Evolutionary conservation across 2,888 invertebrate species (phyloP).

Genomic region (Agonum fuliginosum): DNA sequence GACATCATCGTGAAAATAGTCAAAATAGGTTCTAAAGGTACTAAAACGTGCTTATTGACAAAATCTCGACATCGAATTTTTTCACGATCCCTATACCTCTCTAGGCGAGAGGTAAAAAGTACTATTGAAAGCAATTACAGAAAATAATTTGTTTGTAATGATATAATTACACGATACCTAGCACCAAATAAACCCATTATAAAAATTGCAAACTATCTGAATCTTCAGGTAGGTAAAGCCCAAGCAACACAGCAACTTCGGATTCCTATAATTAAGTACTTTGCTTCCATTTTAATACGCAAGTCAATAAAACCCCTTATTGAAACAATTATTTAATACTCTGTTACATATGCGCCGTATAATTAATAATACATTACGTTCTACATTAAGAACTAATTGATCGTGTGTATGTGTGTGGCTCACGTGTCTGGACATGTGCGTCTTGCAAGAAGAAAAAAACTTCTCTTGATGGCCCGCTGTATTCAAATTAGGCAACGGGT

Average conservation of each 20-base stretch:
- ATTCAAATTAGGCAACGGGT: constrained; percentile 24
- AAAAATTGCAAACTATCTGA: constrained; percentile 14
- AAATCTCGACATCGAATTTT: no score
- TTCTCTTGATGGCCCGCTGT: constrained; percentile 32
- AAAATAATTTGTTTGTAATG: no score
- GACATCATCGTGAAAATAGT: no score
- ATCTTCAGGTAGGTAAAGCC: constrained; percentile 29
- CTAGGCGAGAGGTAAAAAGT: no score
- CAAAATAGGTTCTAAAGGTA: no score
- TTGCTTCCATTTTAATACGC: constrained; percentile 30
- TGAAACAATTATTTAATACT: constrained; percentile 50
- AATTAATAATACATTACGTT: constrained; percentile 50
- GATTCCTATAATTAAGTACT: constrained; percentile 37
- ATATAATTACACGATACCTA: constrained; percentile 9
- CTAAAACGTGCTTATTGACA: no score
- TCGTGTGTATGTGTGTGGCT: constrained; percentile 44
- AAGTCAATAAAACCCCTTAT: constrained; percentile 43
- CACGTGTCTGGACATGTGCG: constrained; percentile 19
- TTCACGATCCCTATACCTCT: no score
- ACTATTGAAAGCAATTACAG: no score
- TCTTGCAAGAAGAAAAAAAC: constrained; percentile 10
- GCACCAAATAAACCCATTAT: constrained; percentile 15
- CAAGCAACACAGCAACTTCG: neutral
- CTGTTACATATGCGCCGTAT: constrained; percentile 33
- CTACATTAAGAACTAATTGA: constrained; percentile 53